A percentile compares a stretch with the other conserved stretches of the same genome.
These are phyloP conservation scores for Limosa lapponica DNA, from an alignment of 2,797 vertebrate genomes.

Conservation along the genomic window DNA sequence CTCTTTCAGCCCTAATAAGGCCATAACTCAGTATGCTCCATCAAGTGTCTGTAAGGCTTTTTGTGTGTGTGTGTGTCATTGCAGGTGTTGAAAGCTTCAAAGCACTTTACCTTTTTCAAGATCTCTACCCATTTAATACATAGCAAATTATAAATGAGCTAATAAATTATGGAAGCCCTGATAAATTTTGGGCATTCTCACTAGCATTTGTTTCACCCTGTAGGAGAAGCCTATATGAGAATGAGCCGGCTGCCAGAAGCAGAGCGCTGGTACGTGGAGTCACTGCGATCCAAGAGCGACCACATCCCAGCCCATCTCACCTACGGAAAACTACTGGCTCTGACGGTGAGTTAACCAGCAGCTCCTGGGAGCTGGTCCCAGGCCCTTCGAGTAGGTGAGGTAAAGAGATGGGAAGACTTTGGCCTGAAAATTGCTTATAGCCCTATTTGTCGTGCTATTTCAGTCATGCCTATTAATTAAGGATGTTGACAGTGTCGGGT, in stretches of 20 bases:
- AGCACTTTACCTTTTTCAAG: not conserved
- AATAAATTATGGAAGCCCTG: not conserved
- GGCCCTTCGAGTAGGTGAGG: not conserved
- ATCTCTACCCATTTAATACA: not conserved
- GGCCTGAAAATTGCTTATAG: not conserved
- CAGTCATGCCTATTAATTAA: not conserved
- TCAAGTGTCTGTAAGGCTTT: not conserved
- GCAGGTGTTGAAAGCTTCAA: not conserved
- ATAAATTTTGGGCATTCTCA: not conserved
- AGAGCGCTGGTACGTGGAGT: constrained; percentile 94
- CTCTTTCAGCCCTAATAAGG: not conserved
- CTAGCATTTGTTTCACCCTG: not conserved
- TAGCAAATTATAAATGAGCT: not conserved
- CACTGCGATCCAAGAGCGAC: constrained; percentile 92
- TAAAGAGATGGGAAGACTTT: not conserved
- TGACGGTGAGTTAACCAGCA: constrained; percentile 84
- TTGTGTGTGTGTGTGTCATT: not conserved
- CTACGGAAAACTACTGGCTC: constrained; percentile 93
- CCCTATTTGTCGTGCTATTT: not conserved
- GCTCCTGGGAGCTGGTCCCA: not conserved
- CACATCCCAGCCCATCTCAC: constrained; percentile 99
- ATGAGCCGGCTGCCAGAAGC: constrained; percentile 92
- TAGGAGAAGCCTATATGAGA: constrained; percentile 96
- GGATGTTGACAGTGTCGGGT: not conserved
- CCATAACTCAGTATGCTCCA: not conserved